These are phyloP conservation scores for Oxytorus armatus DNA, from an alignment of 2,888 invertebrate species.

Conservation along the genomic window DNA sequence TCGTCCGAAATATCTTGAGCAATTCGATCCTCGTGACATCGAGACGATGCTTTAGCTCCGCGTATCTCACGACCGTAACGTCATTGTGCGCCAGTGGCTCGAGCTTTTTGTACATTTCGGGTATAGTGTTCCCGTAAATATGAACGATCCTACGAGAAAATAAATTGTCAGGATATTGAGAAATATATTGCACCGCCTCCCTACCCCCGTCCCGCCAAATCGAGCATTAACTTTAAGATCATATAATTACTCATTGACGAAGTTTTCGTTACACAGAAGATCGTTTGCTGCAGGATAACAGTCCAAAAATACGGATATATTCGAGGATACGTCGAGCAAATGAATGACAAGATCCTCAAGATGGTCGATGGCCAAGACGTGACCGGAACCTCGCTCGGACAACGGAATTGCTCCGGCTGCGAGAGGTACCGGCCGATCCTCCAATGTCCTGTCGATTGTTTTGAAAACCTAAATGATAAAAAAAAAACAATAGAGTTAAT, in stretches of 20 bases:
- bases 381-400: slow-evolving; percentile 68
- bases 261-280: slow-evolving; percentile 86
- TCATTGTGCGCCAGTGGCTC: slow-evolving; percentile 83
- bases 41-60: slow-evolving; percentile 84
- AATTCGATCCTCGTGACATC: slow-evolving; percentile 85
- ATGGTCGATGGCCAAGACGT: slow-evolving; percentile 83
- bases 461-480: slow-evolving; percentile 83
- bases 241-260: slow-evolving; percentile 85
- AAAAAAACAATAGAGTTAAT: neutral
- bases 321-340: slow-evolving; percentile 89
- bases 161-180: too few relatives aligned
- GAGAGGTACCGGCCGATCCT: slow-evolving; percentile 74
- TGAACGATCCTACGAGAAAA: slow-evolving; percentile 88
- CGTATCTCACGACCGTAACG: slow-evolving; percentile 81
- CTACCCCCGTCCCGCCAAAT: too few relatives aligned
- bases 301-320: slow-evolving; percentile 89
- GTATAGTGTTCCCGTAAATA: slow-evolving; percentile 91
- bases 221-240: too few relatives aligned
- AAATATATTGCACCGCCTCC: too few relatives aligned
- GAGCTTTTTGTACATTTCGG: slow-evolving; percentile 89
- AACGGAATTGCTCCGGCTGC: slow-evolving; percentile 75
- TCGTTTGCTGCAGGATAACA: slow-evolving; percentile 87
- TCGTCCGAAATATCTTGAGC: slow-evolving; percentile 83
- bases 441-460: slow-evolving; percentile 78
- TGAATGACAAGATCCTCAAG: slow-evolving; percentile 90